Evolutionary conservation across 2,113 vertebrate species (phyloP).

Genomic region (Parus major): DNA sequence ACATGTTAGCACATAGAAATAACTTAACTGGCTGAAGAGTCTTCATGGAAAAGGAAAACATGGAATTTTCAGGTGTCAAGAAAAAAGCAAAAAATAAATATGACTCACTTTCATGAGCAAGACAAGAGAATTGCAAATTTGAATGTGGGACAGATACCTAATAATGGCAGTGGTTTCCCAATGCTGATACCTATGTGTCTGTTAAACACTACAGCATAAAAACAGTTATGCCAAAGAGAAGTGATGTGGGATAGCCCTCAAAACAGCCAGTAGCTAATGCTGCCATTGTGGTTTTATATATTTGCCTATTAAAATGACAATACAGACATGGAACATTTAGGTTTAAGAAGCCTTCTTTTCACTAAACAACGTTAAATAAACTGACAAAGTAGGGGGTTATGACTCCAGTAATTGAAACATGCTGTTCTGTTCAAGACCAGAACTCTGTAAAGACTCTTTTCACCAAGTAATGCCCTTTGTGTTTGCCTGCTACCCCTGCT

Average conservation of each 20-base stretch:
- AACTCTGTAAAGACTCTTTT: conserved; percentile 67
- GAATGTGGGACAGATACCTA: background rate
- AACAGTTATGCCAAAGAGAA: background rate
- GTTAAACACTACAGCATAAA: background rate
- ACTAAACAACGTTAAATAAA: conserved; percentile 74
- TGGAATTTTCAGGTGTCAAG: background rate
- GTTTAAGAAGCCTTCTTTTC: conserved; percentile 74
- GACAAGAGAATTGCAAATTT: background rate
- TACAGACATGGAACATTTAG: conserved; percentile 70
- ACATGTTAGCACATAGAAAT: background rate
- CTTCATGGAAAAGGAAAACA: background rate
- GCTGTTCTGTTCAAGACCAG: conserved; percentile 68
- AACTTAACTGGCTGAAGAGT: background rate
- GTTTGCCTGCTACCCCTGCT: conserved; percentile 56
- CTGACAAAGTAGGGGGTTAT: conserved; percentile 67
- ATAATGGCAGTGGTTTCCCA: background rate
- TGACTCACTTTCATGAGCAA: background rate
- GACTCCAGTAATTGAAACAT: conserved; percentile 77
- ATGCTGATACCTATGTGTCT: background rate
- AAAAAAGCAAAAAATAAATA: background rate
- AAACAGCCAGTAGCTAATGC: conserved; percentile 62
- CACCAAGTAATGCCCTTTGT: conserved; percentile 62
- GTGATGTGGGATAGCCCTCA: background rate
- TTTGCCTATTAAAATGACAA: conserved; percentile 77
- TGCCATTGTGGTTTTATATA: conserved; percentile 66